Evolutionary conservation across 2,888 invertebrate genomes (phyloP).

Genomic region (Torymus aiolomorphi): DNA sequence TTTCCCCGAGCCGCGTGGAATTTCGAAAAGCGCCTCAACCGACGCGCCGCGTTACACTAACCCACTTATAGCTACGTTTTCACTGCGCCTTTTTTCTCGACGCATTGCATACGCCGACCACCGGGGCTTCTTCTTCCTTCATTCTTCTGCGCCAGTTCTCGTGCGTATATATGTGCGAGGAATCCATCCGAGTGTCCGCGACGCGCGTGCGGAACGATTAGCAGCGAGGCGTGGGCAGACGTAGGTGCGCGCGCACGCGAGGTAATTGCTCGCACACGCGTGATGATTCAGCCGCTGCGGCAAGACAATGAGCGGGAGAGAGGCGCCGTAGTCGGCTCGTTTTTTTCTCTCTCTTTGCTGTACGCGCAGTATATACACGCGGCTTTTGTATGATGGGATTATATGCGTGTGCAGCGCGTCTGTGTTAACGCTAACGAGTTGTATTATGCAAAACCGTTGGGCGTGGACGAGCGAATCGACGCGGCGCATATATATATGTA

Average conservation of each 20-base stretch:
- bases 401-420: not conserved
- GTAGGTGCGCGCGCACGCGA: not conserved
- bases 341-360: too few species aligned
- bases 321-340: not conserved
- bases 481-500: too few species aligned
- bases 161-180: not conserved
- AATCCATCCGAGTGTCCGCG: not conserved
- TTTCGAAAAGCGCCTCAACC: conserved; percentile 1
- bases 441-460: conserved; percentile 43
- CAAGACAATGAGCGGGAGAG: conserved; percentile 3
- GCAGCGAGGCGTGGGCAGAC: conserved; percentile 4
- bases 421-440: conserved; percentile 16
- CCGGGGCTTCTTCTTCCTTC: conserved; percentile 12
- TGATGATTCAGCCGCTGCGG: conserved; percentile 19
- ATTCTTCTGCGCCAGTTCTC: not conserved
- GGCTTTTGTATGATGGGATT: too few species aligned
- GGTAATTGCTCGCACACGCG: conserved; percentile 21
- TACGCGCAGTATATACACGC: too few species aligned
- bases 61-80: conserved; percentile 7
- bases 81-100: not conserved
- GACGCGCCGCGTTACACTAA: conserved; percentile 21
- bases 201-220: conserved; percentile 17
- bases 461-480: not conserved
- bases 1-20: not conserved
- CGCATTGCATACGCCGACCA: conserved; percentile 16